Evolutionary conservation across 2,888 invertebrate genomes (phyloP), one percentile per base, ranked within the genome.

Genomic region (Noctua fimbriata): DNA sequence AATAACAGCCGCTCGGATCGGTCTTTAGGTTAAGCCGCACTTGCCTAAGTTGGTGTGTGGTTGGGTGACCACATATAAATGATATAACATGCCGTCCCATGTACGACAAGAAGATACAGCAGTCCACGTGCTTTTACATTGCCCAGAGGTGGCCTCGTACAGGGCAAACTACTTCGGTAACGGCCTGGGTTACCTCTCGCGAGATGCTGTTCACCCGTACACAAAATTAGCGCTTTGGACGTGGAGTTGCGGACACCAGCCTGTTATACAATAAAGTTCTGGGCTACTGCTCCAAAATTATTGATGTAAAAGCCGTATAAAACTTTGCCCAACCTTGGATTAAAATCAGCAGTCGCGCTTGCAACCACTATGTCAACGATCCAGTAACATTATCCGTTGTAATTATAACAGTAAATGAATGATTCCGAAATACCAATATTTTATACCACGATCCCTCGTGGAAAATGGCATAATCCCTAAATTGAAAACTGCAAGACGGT

Each of bases 401-500:
- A 0, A 58, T n/a, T 28, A 60, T 28, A 28, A 28, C 16, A 28
- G 28, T 16, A 60, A 60, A 60, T 58, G 6, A 58, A 28, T 58
- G 28, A 6, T 58, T 14, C n/a, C 16, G 6, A 58, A 58, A 52
- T 52, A 24, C 21, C 52, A 52, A 52, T 21, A 52, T 24, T 52
- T 24, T 24, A 58, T 5, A n/a, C n/a, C 1, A 14, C n/a, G n/a
- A n/a, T 14, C 16, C n/a, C 16, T 58, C 16, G 28, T 58, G 14
- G 58, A 58, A 58, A 58, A 58, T 63, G 9, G 18, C 28, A 1
- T 60, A 58, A 84, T 84, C 71, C 16, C 36, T 28, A 81, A 81
- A 84, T 79, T 78, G 71, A 65, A 87, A 77, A 75, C 58, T 74
- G 66, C 63, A 79, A 82, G 80, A 69, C 69, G 67, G 69, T 69